Percentiles rank a stretch among this genome's conserved stretches.
These are phyloP conservation scores for Empidonax alnorum DNA, from an alignment of 2,113 vertebrate genomes.

Conservation along the genomic window DNA sequence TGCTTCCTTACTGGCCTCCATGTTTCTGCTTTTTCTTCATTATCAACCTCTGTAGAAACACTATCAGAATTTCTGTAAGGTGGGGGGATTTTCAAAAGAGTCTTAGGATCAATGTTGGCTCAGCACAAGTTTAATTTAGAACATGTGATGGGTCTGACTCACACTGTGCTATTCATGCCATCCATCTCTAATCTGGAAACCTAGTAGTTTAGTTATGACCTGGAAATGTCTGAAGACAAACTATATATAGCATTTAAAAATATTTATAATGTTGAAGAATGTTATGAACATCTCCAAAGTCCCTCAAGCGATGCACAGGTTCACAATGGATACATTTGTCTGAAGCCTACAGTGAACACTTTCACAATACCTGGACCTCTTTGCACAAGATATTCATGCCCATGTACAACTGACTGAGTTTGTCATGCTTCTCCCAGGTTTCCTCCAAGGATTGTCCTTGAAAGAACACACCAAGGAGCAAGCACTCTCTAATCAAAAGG, in stretches of 20 bases:
- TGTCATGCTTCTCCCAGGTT: neutral
- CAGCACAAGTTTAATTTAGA: conserved; percentile 43
- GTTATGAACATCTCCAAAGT: neutral
- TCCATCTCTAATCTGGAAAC: neutral
- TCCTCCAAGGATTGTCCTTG: neutral
- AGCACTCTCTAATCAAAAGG: neutral
- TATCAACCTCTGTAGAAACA: neutral
- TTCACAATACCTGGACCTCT: neutral
- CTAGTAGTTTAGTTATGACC: neutral
- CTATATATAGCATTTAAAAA: neutral
- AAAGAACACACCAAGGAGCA: neutral
- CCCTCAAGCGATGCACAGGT: neutral
- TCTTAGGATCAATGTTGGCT: conserved; percentile 2
- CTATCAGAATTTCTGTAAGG: neutral
- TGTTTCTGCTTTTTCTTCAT: neutral
- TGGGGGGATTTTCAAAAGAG: neutral
- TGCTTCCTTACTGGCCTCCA: neutral
- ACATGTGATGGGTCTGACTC: conserved; percentile 30
- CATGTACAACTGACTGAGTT: neutral
- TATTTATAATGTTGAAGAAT: neutral
- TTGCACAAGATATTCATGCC: neutral
- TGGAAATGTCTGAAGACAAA: conserved; percentile 42
- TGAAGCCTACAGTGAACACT: neutral
- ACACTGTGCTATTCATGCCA: conserved; percentile 15
- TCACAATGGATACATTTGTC: neutral